Base-by-base conservation (phyloP, 2,113 vertebrate species). In the Aepyceros melampus region DNA sequence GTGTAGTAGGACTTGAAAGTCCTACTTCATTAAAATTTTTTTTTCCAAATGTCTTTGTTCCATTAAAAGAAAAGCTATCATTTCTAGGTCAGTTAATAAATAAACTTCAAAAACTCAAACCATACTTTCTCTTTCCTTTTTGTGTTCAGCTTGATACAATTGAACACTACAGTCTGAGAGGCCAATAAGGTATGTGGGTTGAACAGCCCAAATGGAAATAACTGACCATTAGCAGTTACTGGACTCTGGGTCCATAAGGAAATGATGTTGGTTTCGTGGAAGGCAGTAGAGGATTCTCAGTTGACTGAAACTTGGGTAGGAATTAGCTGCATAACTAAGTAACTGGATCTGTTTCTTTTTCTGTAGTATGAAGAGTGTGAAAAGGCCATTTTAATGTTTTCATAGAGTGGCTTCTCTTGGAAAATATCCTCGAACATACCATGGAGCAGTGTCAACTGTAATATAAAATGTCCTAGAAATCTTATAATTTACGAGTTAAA, bases 401-500 rank as follows among this genome's bases (percentile, higher is more conserved):
- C 55, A 85, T 47, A 90, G 31, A 97, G 91, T 89, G 87, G 95
- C 86, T 97, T 97, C 96, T 91, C 58, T 97, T 98, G 96, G 95
- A 97, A 88, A 87, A 91, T 10, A 36, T 96, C 40, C 93, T 40
- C 4, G 25, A 96, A 97, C 85, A 89, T 91, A 94, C 86, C 97
- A 91, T 91, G 93, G 95, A 97, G 86, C 51, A 1, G 56, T 93
- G 93, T 94, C 95, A 97, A 95, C 91, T 95, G 45, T 91, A 97
- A 97, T 98, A 96, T 95, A 98, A 98, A 98, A 97, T 95, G 96
- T 97, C 51, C 87, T 84, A 96, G 95, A 97, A 96, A 89, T 95
- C 94, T 94, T 93, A 71, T 86, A 97, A 81, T 97, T 98, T 97
- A 97, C 0, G 88, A 95, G 89, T 89, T 94, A 98, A 97, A 97